These are phyloP conservation scores for Myioborus miniatus DNA, from an alignment of 2,797 vertebrate species.

Conservation along the genomic window DNA sequence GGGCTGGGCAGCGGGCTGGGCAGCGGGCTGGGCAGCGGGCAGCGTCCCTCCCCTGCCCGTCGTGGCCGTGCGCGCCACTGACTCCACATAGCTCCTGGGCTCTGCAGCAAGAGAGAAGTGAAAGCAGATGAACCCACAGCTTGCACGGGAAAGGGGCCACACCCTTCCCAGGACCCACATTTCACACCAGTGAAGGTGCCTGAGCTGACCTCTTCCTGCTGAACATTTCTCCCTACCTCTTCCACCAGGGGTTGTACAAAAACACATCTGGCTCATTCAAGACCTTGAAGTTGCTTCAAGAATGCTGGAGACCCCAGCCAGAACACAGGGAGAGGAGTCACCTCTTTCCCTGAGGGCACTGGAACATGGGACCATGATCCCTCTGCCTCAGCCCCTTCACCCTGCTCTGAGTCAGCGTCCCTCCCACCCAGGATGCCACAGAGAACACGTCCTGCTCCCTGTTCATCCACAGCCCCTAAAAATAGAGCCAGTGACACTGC, in stretches of 20 bases:
- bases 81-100: conserved; percentile 94
- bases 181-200: background rate
- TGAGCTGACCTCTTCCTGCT: background rate
- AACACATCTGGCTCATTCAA: background rate
- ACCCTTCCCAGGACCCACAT: background rate
- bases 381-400: background rate
- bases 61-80: conserved; percentile 87
- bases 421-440: background rate
- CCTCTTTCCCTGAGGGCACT: background rate
- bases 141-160: background rate
- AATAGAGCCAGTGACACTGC: background rate
- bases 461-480: conserved; percentile 9
- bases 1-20: conserved; percentile 56
- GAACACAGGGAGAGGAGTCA: background rate
- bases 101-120: conserved; percentile 72
- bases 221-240: background rate
- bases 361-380: accelerated
- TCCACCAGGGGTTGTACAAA: background rate
- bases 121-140: background rate
- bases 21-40: conserved; percentile 43
- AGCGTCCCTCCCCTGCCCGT: conserved; percentile 67
- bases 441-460: background rate
- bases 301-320: background rate
- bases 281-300: background rate
- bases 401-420: conserved; percentile 18